Evolutionary conservation across 2,113 vertebrate genomes (phyloP), one percentile per base, ranked within the genome.

Genomic region (Aldabrachelys gigantea): DNA sequence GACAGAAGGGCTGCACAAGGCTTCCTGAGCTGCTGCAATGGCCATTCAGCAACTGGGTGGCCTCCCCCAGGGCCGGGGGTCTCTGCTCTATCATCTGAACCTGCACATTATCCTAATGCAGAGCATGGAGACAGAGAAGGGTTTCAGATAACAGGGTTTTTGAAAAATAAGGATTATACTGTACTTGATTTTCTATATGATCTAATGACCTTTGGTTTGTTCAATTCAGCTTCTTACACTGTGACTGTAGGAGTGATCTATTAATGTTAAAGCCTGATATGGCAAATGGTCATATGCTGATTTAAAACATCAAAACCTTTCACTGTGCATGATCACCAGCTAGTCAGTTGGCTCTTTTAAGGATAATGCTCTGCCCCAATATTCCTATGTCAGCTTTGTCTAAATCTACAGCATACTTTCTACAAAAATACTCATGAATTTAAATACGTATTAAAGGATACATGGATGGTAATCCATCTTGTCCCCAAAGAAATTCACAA

Each of bases 401-500:
- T 1, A 38, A 81, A 69, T 4, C 27, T 24, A 22, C 0, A 69
- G 49, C 17, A 35, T 47, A 10, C 52, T 35, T 53, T 14, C 75
- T 13, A 47, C 10, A 47, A 88, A 84, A 78, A 8, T 92, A 97
- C 97, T 98, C 98, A 97, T 97, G 98, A 95, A 95, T 57, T 57
- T 78, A 57, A 4, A 2, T 0, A 3, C 1, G 2, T 17, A 24
- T 47, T 1, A 50, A 99, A 99, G 98, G 99, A 99, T 99, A 99
- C 99, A 38, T 41, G 99, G 99, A 92, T 99, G 99, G 96, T 99
- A 98, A 97, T 98, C 98, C 89, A 98, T 98, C 96, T 99, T 99
- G 83, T 99, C 99, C 88, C 99, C 99, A 97, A 99, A 99, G 95
- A 99, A 99, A 96, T 99, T 99, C 47, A 99, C 98, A 95, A 99